A percentile compares a stretch with the other conserved stretches of the same genome.
Conservation (phyloP, 2,113 vertebrate genomes). For the Eulemur rufifrons region DNA sequence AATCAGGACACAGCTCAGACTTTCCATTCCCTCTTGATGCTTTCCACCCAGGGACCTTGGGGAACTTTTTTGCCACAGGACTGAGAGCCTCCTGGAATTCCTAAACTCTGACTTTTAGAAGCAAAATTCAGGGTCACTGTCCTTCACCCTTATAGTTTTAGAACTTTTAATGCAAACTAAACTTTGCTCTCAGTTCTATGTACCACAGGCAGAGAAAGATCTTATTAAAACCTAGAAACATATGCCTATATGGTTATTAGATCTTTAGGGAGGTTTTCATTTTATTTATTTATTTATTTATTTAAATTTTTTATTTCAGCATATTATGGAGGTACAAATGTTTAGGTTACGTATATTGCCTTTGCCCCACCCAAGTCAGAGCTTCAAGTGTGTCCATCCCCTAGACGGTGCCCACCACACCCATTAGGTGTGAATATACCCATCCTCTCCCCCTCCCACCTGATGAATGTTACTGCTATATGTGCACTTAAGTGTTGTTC, state of each 20-base stretch:
- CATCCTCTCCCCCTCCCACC: too few relatives aligned
- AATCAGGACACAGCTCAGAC: background rate
- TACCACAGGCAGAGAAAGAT: background rate
- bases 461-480: too few relatives aligned
- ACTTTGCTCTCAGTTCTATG: background rate
- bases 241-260: background rate
- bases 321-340: too few relatives aligned
- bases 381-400: too few relatives aligned
- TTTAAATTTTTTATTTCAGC: too few relatives aligned
- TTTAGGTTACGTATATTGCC: too few relatives aligned
- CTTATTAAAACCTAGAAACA: background rate
- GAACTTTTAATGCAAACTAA: background rate
- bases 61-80: background rate
- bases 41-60: background rate
- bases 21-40: background rate
- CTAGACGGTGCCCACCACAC: too few relatives aligned
- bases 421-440: too few relatives aligned
- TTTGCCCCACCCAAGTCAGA: too few relatives aligned
- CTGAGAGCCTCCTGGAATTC: background rate
- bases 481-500: too few relatives aligned
- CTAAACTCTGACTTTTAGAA: background rate
- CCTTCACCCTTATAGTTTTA: background rate
- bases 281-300: too few relatives aligned
- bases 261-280: background rate
- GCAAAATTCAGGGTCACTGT: background rate